phyloP scores from a whole-genome alignment of 2,888 invertebrate genomes.

The Celastrina argiolus region DNA sequence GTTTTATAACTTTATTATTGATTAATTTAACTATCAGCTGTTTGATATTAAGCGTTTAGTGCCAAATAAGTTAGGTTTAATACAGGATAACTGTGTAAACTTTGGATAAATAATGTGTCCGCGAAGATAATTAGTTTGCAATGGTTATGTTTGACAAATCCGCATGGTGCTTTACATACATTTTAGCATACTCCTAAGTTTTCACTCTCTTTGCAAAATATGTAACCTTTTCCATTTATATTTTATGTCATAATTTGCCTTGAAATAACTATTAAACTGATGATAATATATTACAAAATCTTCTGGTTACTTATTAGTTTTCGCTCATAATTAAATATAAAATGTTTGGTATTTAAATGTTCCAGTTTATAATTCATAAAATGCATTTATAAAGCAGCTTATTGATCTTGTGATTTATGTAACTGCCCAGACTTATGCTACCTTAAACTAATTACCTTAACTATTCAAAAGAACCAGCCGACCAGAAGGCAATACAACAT shows the following conservation, averaged over 20 bases:
- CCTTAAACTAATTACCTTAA: too few species aligned
- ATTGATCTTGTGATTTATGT: too few species aligned
- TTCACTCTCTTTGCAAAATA: too few species aligned
- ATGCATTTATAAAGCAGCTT: too few species aligned
- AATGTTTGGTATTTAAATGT: too few species aligned
- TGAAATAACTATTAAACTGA: background rate
- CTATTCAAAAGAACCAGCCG: too few species aligned
- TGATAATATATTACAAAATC: background rate
- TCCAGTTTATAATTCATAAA: too few species aligned
- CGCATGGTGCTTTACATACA: background rate
- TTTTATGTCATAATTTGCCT: background rate
- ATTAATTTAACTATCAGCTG: background rate
- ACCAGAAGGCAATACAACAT: too few species aligned
- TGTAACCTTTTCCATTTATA: background rate
- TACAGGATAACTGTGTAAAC: background rate
- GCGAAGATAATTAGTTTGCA: background rate
- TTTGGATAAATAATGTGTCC: background rate
- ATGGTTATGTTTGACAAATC: slow-evolving; percentile 15
- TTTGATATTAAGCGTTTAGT: background rate
- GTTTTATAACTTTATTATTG: background rate
- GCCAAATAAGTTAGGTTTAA: background rate
- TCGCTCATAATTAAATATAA: too few species aligned
- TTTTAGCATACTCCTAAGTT: background rate
- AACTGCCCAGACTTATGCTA: too few species aligned
- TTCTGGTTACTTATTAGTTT: background rate